Evolutionary conservation across 2,888 invertebrate genomes (phyloP).

Genomic region (Leuctra nigra): DNA sequence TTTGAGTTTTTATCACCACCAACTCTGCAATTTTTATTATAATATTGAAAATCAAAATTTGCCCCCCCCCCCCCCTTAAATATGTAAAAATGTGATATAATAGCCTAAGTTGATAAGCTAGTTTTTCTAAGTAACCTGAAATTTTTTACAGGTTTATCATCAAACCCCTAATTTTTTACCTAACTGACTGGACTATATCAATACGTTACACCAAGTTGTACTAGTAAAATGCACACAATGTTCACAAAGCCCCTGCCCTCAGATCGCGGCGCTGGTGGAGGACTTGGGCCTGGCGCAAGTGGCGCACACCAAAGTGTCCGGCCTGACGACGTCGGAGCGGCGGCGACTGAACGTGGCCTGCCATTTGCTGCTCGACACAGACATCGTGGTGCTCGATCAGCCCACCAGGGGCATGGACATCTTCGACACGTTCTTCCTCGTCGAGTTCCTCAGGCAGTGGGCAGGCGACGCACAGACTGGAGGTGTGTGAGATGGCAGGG

Average conservation of each 20-base stretch:
- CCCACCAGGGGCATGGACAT: constrained; percentile 88
- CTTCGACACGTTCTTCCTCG: constrained; percentile 91
- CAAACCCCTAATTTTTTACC: no score
- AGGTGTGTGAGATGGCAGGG: constrained; percentile 15
- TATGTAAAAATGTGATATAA: no score
- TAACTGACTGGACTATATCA: no score
- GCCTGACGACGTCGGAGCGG: constrained; percentile 81
- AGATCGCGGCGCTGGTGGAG: constrained; percentile 85
- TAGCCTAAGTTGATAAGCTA: no score
- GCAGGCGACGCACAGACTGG: constrained; percentile 47
- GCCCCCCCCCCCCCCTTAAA: no score
- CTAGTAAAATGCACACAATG: no score
- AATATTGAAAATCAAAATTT: no score
- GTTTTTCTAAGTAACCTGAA: no score
- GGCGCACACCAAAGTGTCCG: constrained; percentile 74
- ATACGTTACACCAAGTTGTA: no score
- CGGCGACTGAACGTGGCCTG: constrained; percentile 84
- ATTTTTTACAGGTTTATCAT: no score
- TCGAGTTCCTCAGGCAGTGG: constrained; percentile 92
- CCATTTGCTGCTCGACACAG: constrained; percentile 77
- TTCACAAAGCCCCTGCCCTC: constrained; percentile 37
- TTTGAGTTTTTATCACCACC: no score
- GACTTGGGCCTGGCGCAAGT: constrained; percentile 88
- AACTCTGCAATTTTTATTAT: no score
- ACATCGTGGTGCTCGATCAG: constrained; percentile 80